Evolutionary conservation across 37 sponge, comb jelly and placozoan species (phyloP).

Genomic region (Beroe ovata): DNA sequence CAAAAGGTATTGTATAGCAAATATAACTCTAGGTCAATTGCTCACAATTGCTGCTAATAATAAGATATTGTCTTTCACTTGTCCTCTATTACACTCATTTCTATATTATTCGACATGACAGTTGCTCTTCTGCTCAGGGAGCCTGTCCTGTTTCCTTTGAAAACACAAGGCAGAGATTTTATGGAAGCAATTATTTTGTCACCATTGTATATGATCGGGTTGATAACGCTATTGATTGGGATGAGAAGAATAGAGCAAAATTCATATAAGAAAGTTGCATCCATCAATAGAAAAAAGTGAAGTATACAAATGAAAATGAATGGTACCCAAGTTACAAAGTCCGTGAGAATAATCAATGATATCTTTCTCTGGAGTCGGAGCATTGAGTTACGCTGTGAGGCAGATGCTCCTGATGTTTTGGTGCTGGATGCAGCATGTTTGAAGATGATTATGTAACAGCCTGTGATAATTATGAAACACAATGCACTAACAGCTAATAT

Average conservation of each 20-base stretch:
- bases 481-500: neutral
- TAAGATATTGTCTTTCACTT: no score
- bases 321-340: constrained; percentile 48
- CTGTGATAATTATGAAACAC: constrained; percentile 27
- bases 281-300: neutral
- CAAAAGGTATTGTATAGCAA: no score
- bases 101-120: no score
- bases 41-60: no score
- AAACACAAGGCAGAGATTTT: no score
- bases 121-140: no score
- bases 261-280: constrained; percentile 35
- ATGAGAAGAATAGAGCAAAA: constrained; percentile 41
- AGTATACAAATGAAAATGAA: neutral
- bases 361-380: constrained; percentile 21
- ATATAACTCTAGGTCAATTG: no score
- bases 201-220: constrained; percentile 37
- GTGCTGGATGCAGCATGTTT: constrained; percentile 23
- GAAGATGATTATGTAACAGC: constrained; percentile 3
- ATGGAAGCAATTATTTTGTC: neutral
- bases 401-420: neutral
- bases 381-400: neutral
- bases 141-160: no score
- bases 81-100: no score
- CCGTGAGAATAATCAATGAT: constrained; percentile 20
- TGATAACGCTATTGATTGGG: constrained; percentile 55